Base-by-base conservation (phyloP, 2,797 vertebrate species). In the Chaunax sp. region DNA sequence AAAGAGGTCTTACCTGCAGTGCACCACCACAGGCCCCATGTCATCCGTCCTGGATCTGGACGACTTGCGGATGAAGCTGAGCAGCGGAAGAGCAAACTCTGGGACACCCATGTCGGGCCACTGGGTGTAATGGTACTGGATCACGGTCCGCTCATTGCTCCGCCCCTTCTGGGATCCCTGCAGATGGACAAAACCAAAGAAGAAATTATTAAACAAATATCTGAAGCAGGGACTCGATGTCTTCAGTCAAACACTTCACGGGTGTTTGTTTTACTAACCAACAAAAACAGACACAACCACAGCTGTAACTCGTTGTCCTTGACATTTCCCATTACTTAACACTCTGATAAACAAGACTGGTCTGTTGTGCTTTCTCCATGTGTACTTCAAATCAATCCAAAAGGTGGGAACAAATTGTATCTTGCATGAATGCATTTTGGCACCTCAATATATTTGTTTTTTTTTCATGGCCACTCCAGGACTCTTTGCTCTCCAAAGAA, bases 41-140 rank as follows among this genome's bases (percentile, higher is more conserved):
- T 90, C 83, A 0, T 93, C 92, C 11, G 88, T 80, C 80, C 93
- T 93, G 54, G 94, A 94, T 1, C 83, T 91, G 0, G 97, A 95
- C 0, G 97, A 97, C 84, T 96, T 98, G 68, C 92, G 93, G 83
- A 99, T 89, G 3, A 99, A 99, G 58, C 93, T 94, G 74, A 99
- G 94, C 49, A 99, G 94, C 0, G 98, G 97, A 63, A 98, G 92
- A 0, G 95, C 86, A 5, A 96, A 96, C 5, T 97, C 95, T 0
- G 98, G 97, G 41, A 98, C 96, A 0, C 98, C 98, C 96, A 98
- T 98, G 88, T 98, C 98, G 2, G 98, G 97, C 98, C 98, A 99
- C 85, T 97, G 97, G 12, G 97, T 99, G 81, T 98, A 99, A 75
- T 99, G 97, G 86, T 94, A 99, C 75, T 99, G 98, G 0, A 87